Conservation (phyloP, 2,797 vertebrate species). For the Heliangelus exortis region DNA sequence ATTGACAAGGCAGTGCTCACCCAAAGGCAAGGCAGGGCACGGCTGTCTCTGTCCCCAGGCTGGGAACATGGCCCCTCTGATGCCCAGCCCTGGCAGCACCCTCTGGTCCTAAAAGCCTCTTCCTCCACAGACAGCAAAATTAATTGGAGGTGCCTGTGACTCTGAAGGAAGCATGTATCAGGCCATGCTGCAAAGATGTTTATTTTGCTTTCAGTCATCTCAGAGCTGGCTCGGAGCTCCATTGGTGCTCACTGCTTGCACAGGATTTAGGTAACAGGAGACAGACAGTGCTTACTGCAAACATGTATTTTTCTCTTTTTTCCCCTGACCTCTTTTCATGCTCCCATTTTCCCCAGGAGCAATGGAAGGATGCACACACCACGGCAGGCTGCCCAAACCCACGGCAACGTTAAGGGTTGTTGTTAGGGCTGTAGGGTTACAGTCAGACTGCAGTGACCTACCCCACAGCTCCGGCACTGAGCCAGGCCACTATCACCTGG, state of each 20-base stretch:
- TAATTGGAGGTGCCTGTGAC: slow-evolving; percentile 34
- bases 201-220: slow-evolving; percentile 53
- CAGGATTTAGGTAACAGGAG: slow-evolving; percentile 30
- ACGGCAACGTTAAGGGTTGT: neutral
- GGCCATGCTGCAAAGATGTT: slow-evolving; percentile 43
- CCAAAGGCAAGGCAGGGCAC: neutral
- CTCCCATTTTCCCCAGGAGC: slow-evolving; percentile 47
- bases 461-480: neutral
- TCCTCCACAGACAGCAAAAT: slow-evolving; percentile 43
- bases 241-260: neutral
- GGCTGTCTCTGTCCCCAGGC: rapidly evolving
- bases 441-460: neutral
- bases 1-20: neutral
- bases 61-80: neutral
- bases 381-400: neutral
- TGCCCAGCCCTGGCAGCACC: neutral
- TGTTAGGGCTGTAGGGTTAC: slow-evolving; percentile 1
- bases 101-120: slow-evolving; percentile 14
- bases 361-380: neutral
- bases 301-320: slow-evolving; percentile 5
- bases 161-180: slow-evolving; percentile 15
- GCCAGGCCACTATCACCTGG: neutral
- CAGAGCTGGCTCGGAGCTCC: neutral
- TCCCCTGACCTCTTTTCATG: slow-evolving; percentile 55
- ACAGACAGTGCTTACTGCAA: neutral